These are phyloP conservation scores for Drosophila cyrtoloma DNA, from an alignment of 2,888 invertebrate genomes.

Conservation along the genomic window DNA sequence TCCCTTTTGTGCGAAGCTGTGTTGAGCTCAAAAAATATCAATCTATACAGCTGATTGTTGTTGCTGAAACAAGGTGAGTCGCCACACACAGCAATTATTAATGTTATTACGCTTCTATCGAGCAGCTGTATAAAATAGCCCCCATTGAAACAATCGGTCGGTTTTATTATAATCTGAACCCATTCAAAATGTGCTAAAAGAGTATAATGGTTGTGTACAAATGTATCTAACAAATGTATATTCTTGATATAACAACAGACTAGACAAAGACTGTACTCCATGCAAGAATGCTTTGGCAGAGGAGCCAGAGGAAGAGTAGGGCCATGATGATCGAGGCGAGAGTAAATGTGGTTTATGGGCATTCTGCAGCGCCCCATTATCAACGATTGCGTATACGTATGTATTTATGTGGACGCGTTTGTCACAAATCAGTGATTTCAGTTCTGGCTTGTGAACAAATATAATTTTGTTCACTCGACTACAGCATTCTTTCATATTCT, in stretches of 20 bases:
- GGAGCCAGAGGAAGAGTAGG: too few relatives aligned
- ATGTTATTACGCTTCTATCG: neutral
- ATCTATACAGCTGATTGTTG: neutral
- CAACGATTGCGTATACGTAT: neutral
- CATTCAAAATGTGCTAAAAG: neutral
- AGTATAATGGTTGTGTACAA: neutral
- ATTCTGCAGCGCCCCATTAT: neutral
- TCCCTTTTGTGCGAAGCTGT: neutral
- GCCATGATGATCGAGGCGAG: neutral
- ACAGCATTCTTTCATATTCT: too few relatives aligned
- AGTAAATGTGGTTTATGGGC: neutral
- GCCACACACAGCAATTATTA: neutral
- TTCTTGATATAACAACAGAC: neutral
- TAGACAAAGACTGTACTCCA: neutral
- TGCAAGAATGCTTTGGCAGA: neutral
- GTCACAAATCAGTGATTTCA: neutral
- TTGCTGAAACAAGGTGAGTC: neutral
- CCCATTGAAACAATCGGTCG: neutral
- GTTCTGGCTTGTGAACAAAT: neutral
- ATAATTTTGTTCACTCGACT: neutral
- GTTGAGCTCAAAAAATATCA: neutral
- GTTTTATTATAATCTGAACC: neutral
- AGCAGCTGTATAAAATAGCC: neutral
- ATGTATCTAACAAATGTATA: neutral
- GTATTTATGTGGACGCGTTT: neutral